Percentiles rank a stretch among this genome's conserved stretches.
phyloP scores from a whole-genome alignment of 2,888 invertebrate species.

The Hartigia nigra region DNA sequence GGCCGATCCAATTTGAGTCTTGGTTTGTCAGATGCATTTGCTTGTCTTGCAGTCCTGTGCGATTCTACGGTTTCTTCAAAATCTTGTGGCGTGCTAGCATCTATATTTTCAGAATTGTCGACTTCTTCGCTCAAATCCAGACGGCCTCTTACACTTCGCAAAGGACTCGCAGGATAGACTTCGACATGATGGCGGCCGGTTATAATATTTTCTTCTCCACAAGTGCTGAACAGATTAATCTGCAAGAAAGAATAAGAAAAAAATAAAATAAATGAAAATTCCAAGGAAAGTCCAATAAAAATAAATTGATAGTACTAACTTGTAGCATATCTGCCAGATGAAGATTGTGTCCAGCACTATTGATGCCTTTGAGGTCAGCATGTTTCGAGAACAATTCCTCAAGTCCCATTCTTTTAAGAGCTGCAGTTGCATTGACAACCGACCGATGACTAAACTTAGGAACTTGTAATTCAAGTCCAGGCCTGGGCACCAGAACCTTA shows the following conservation, averaged over 20 bases:
- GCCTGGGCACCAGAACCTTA: constrained; percentile 78
- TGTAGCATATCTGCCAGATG: constrained; percentile 87
- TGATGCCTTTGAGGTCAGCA: constrained; percentile 86
- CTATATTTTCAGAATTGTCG: constrained; percentile 68
- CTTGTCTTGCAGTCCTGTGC: constrained; percentile 37
- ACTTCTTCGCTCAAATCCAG: constrained; percentile 51
- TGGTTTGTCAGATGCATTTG: constrained; percentile 69
- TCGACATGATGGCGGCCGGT: constrained; percentile 84
- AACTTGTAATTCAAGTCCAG: constrained; percentile 83
- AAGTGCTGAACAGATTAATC: constrained; percentile 85
- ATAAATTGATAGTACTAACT: constrained; percentile 48
- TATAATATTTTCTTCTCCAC: constrained; percentile 77
- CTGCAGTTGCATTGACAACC: constrained; percentile 82
- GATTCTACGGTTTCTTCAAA: constrained; percentile 59
- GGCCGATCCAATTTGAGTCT: constrained; percentile 87
- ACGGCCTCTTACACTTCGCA: constrained; percentile 50
- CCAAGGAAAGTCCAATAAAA: not conserved
- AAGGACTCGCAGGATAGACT: constrained; percentile 80
- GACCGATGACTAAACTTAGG: constrained; percentile 88
- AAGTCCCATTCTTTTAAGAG: constrained; percentile 83
- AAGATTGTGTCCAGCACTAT: constrained; percentile 82
- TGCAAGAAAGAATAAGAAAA: constrained; percentile 26
- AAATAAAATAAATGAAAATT: not conserved
- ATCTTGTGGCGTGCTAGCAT: constrained; percentile 74
- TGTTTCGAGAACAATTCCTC: constrained; percentile 81